Evolutionary conservation across 2,888 invertebrate genomes (phyloP), one percentile per base, ranked within the genome.

Genomic region (Scaptomyza polygonia): DNA sequence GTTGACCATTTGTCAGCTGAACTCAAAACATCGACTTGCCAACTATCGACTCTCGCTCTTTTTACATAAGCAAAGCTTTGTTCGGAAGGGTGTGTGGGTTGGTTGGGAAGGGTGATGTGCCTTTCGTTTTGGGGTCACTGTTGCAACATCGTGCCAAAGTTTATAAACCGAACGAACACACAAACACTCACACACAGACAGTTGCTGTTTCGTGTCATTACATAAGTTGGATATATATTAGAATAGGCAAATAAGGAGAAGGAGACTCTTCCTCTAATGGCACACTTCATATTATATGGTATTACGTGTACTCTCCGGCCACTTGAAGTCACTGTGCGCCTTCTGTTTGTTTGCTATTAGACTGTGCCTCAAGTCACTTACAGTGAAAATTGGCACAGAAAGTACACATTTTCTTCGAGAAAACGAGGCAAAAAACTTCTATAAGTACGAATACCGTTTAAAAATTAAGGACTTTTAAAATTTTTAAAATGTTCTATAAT

Each of bases 1-100:
- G 57, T 75, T 75, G 75, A 75, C 77, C 65, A 72, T 72, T 74
- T 74, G 76, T 71, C 76, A 74, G 72, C 77, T 71, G 76, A 76
- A 74, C 42, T 44, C 45, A 40, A 29, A 29, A 25, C 18, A 14
- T 30, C 30, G 30, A 55, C 36, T 63, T 32, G 32, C 42, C 39
- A 45, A 67, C 42, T 61, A 57, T 57, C 32, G 29, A 65, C 62
- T 45, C 43, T 45, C 16, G 16, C 9, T 16, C 39, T 11, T 34
- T 75, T 75, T 76, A 74, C 72, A 74, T 74, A 74, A 74, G 66
- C 61, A 39, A 65, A 65, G 47, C 65, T 74, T 57, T 69, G 57
- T 25, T 14, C 36, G 18, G 42, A 8, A 12, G 39, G 34, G 14
- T 42, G 29, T 25, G 25, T 5, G 18, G 2, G 27, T 2, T 5